Evolutionary conservation across 2,113 vertebrate species (phyloP).

Genomic region (Colistium nudipinnis): DNA sequence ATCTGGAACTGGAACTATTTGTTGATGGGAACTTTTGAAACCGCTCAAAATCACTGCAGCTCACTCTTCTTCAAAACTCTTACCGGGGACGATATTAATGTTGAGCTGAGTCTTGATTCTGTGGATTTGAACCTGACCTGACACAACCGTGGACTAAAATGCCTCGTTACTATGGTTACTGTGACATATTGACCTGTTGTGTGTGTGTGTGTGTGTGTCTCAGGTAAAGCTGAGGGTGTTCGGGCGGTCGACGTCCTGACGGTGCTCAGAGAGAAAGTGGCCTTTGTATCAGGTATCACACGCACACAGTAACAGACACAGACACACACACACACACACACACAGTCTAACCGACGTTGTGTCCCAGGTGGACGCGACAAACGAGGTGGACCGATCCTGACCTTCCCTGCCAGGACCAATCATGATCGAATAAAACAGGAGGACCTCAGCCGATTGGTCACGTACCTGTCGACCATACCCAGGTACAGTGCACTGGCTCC

Average conservation of each 20-base stretch:
- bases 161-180: too few relatives aligned
- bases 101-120: too few relatives aligned
- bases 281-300: conserved; percentile 93
- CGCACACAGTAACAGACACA: not conserved
- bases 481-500: not conserved
- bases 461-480: conserved; percentile 96
- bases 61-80: too few relatives aligned
- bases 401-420: conserved; percentile 98
- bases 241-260: conserved; percentile 96
- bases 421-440: conserved; percentile 99
- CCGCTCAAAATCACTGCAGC: too few relatives aligned
- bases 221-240: conserved; percentile 91
- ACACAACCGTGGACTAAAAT: too few relatives aligned
- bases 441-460: conserved; percentile 95
- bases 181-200: too few relatives aligned
- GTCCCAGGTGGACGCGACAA: conserved; percentile 94
- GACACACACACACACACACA: conserved; percentile 5
- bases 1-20: not conserved
- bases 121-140: too few relatives aligned
- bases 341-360: not conserved
- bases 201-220: conserved; percentile 12
- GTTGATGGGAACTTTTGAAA: not conserved
- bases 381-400: conserved; percentile 96
- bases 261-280: conserved; percentile 98
- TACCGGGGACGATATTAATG: too few relatives aligned